Percentiles rank a stretch among this genome's conserved stretches.
Evolutionary conservation across 2,888 invertebrate genomes (phyloP).

Genomic region (Sphecodes monilicornis): DNA sequence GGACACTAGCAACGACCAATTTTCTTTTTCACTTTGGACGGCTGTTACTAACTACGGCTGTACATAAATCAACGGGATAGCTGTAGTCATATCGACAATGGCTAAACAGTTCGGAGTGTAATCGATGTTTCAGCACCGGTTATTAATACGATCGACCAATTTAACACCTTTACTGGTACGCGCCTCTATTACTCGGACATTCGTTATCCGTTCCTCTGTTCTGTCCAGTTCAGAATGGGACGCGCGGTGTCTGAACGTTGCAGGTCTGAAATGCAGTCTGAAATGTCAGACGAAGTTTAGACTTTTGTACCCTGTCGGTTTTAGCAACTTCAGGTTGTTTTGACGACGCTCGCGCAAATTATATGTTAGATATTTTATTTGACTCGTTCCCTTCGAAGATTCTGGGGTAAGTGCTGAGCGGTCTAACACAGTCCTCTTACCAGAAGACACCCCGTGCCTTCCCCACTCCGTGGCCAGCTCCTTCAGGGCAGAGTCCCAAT

Average conservation of each 20-base stretch:
- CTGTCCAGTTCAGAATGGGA: too few relatives aligned
- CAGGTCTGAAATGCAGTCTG: neutral
- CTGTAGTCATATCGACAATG: constrained; percentile 37
- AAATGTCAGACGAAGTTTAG: neutral
- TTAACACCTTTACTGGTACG: neutral
- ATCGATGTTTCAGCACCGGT: constrained; percentile 21
- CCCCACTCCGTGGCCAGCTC: too few relatives aligned
- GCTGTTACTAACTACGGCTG: too few relatives aligned
- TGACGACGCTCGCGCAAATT: neutral
- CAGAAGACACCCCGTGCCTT: too few relatives aligned
- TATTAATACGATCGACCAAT: constrained; percentile 28
- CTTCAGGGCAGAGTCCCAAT: too few relatives aligned
- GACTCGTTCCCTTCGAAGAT: too few relatives aligned
- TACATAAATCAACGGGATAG: constrained; percentile 37
- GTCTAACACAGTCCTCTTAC: too few relatives aligned
- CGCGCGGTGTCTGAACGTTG: too few relatives aligned
- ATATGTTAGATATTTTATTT: too few relatives aligned
- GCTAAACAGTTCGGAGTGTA: constrained; percentile 11
- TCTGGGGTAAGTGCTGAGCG: too few relatives aligned
- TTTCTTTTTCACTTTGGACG: constrained; percentile 4
- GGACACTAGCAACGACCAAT: neutral
- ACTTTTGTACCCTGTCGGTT: neutral
- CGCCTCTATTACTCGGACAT: neutral
- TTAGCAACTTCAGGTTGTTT: neutral
- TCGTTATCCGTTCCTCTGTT: neutral